Evolutionary conservation across 2,113 vertebrate species (phyloP), one percentile per base, ranked within the genome.

Genomic region (Melanerpes aurifrons): DNA sequence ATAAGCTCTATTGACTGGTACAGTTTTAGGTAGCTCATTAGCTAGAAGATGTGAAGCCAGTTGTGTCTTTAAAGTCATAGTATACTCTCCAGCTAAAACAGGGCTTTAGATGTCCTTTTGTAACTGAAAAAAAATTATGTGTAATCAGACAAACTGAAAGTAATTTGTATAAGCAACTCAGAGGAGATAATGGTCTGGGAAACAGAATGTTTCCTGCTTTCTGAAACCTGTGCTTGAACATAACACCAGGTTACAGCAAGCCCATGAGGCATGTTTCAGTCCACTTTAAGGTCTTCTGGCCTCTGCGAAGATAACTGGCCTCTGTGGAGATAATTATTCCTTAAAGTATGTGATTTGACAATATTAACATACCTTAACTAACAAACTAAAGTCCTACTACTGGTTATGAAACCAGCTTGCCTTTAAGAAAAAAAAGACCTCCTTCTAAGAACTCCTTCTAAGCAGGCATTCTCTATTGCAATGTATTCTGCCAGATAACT

Each of bases 21-120:
- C 20, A 35, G 48, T 53, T 88, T 95, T 89, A 94, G 90, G 67
- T 87, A 74, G 40, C 74, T 95, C 79, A 93, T 96, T 96, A 93
- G 25, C 40, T 75, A 10, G 88, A 87, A 32, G 24, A 40, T 91
- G 66, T 73, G 66, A 95, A 95, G 32, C 66, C 82, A 93, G 63
- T 6, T 64, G 66, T 76, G 57, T 89, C 69, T 82, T 96, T 93
- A 85, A 95, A 88, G 48, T 7, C 2, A 20, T 31, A 66, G 28
- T 77, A 72, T 43, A 72, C 26, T 87, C 28, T 91, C 19, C 74
- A 90, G 77, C 71, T 86, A 82, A 70, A 92, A 87, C n/a, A 81
- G 29, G 82, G 35, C 48, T 94, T 94, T 83, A 78, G 31, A 35
- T 87, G 35, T 16, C 29, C 66, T 43, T 28, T 69, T 80, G 69